Percentiles rank a stretch among this genome's conserved stretches.
Evolutionary conservation across 2,888 invertebrate species (phyloP).

Genomic region (Hydroisotoma schaefferi): DNA sequence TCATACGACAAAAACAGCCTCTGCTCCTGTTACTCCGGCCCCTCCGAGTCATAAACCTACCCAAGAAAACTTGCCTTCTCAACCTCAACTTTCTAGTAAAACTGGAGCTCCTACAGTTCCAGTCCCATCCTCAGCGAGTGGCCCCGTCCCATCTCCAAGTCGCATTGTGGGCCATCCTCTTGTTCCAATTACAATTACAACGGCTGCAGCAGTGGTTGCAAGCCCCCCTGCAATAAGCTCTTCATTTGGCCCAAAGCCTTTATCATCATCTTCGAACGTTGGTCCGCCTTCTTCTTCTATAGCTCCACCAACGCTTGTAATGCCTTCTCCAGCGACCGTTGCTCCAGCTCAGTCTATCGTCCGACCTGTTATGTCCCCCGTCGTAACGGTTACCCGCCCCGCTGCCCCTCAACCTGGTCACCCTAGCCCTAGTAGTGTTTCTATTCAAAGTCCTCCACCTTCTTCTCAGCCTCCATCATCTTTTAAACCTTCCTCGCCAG

Average conservation of each 20-base stretch:
- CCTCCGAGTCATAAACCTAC: slow-evolving; percentile 19
- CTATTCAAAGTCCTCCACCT: no score
- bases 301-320: slow-evolving; percentile 23
- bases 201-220: slow-evolving; percentile 13
- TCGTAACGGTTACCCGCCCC: slow-evolving; percentile 20
- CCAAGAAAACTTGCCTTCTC: slow-evolving; percentile 29
- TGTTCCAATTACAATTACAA: slow-evolving; percentile 11
- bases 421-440: no score
- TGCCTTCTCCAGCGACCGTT: slow-evolving; percentile 25
- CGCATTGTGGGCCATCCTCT: slow-evolving; percentile 3
- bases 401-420: not conserved
- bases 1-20: slow-evolving; percentile 20
- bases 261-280: slow-evolving; percentile 8
- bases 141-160: not conserved
- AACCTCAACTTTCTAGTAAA: slow-evolving; percentile 25
- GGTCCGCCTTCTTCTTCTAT: slow-evolving; percentile 7
- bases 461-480: not conserved
- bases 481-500: not conserved
- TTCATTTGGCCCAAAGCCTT: not conserved
- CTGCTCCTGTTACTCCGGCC: slow-evolving; percentile 10
- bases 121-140: slow-evolving; percentile 16
- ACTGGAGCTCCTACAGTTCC: slow-evolving; percentile 22
- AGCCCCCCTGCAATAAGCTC: slow-evolving; percentile 12
- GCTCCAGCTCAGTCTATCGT: slow-evolving; percentile 17
- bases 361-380: slow-evolving; percentile 26